Percentiles rank a stretch among this genome's conserved stretches.
Evolutionary conservation across 2,888 invertebrate genomes (phyloP).

Genomic region (Agrochola circellaris): DNA sequence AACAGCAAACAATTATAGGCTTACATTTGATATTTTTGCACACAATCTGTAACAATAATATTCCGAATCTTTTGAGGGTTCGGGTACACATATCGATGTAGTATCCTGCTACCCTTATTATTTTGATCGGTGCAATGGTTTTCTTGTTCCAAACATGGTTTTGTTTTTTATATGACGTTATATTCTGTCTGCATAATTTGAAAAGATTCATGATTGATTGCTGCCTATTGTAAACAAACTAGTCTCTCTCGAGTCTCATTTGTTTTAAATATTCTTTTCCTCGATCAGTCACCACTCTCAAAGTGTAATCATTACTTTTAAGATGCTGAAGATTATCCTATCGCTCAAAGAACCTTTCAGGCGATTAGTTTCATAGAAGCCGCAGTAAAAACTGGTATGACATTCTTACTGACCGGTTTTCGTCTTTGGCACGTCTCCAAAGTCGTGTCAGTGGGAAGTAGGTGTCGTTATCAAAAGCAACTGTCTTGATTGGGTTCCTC

Average conservation of each 20-base stretch:
- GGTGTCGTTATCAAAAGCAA: conserved; percentile 11
- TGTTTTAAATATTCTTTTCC: neutral
- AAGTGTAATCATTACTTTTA: conserved; percentile 1
- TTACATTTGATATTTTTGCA: conserved; percentile 3
- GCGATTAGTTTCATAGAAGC: conserved; percentile 69
- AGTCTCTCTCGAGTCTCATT: neutral
- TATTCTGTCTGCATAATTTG: no score
- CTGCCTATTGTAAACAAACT: neutral
- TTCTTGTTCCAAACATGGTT: neutral
- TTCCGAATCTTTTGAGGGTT: neutral
- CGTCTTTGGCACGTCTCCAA: conserved; percentile 44
- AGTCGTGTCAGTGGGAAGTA: conserved; percentile 1
- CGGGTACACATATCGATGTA: neutral
- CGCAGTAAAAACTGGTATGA: conserved; percentile 60
- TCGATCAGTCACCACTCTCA: conserved; percentile 2
- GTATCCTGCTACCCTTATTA: neutral
- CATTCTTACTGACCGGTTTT: conserved; percentile 52
- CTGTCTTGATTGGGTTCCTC: conserved; percentile 18
- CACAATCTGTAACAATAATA: conserved; percentile 1
- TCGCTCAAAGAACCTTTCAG: conserved; percentile 63
- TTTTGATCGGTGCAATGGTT: neutral
- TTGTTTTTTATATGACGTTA: neutral
- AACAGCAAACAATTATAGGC: conserved; percentile 14
- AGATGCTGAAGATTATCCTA: conserved; percentile 40
- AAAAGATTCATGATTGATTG: neutral